A percentile compares a stretch with the other conserved stretches of the same genome.
Conservation (phyloP, 2,797 vertebrate genomes). For the Cetoscarus ocellatus region DNA sequence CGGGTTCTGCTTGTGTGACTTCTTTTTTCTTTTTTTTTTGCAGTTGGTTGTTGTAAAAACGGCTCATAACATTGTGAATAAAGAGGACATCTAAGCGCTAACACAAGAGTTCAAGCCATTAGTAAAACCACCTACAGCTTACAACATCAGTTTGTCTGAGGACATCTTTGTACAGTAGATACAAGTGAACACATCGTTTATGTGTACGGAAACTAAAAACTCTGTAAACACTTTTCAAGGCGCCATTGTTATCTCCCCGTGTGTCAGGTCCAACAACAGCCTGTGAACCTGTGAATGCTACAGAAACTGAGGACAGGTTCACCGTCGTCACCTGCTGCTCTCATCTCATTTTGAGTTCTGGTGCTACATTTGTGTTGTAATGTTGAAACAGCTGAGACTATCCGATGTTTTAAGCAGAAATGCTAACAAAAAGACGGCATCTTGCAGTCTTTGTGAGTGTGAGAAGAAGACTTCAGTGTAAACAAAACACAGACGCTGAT, state of each 20-base stretch:
- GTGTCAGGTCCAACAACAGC: constrained; percentile 34
- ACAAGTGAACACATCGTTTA: constrained; percentile 81
- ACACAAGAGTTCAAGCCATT: constrained; percentile 72
- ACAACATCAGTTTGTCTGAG: constrained; percentile 71
- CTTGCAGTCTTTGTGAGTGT: constrained; percentile 8
- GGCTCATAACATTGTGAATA: constrained; percentile 52
- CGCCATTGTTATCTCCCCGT: constrained; percentile 13
- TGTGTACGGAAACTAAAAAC: constrained; percentile 56
- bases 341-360: constrained; percentile 38
- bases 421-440: constrained; percentile 8
- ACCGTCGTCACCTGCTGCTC: constrained; percentile 11
- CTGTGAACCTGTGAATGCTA: constrained; percentile 65
- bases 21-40: constrained; percentile 40
- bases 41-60: constrained; percentile 68
- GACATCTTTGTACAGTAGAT: constrained; percentile 82
- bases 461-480: not conserved
- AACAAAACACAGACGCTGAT: constrained; percentile 16
- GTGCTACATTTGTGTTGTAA: constrained; percentile 72
- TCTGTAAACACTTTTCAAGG: constrained; percentile 69
- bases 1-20: constrained; percentile 49
- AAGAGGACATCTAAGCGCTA: constrained; percentile 72
- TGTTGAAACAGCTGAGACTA: constrained; percentile 13
- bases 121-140: constrained; percentile 73
- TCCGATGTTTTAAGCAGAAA: constrained; percentile 3
- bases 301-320: constrained; percentile 60